Base-by-base conservation (phyloP, 2,797 vertebrate genomes). In the Neostethus bicornis region DNA sequence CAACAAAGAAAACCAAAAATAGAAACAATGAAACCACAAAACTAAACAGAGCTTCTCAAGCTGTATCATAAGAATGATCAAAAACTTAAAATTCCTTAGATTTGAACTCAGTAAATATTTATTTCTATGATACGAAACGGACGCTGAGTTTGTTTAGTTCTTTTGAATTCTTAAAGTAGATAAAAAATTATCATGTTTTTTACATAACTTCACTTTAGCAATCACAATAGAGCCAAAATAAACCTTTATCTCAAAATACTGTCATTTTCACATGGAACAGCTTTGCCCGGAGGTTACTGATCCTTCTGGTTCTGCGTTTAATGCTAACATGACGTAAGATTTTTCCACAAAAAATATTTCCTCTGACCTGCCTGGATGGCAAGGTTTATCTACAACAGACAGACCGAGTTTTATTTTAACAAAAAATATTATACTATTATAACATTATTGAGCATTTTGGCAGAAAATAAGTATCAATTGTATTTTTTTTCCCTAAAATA, bases 181-280 rank as follows among this genome's bases (percentile, higher is more conserved):
- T 77, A 62, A 77, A 66, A 59, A 31, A 64, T 76, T 47, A 79
- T 76, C 25, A 31, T 37, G 54, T 39, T 82, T 56, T 60, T 63
- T 50, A 53, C 46, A 53, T 48, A 84, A 67, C 48, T 59, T 31
- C 32, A 39, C 19, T 4, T 5, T 7, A 73, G 77, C 75, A 80
- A 80, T 39, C 21, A 77, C 10, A 82, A 79, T 63, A 67, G 28
- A 45, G 49, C 24, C 23, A 39, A 66, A 75, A 77, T 74, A 83
- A 80, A 75, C 59, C 61, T 10, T 28, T 34, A 83, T 81, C 75
- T 70, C 69, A 85, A 77, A 70, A 59, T 61, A n/a, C 14, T 24
- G 35, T n/a, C 35, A 12, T 71, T 74, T 80, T 75, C 21, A 71
- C 52, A 57, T 44, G 51, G 38, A 67, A 23, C 39, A 49, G n/a